These are phyloP conservation scores for Lindbergichthys nudifrons DNA, from an alignment of 2,797 vertebrate genomes.

Conservation along the genomic window DNA sequence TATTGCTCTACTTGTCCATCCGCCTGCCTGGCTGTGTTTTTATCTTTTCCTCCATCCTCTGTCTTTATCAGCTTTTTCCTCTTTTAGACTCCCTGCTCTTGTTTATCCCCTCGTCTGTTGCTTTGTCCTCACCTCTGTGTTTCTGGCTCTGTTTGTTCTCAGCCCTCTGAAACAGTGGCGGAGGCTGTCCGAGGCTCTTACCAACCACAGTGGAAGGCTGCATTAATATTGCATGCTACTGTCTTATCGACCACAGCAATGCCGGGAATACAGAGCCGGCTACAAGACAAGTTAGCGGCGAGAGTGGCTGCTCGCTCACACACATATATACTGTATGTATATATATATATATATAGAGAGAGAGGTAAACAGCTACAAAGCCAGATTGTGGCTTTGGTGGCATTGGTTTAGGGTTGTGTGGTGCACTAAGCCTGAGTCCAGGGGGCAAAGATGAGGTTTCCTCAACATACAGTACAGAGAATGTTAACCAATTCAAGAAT, in stretches of 20 bases:
- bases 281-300: constrained; percentile 75
- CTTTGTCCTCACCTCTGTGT: constrained; percentile 59
- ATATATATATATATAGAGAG: constrained; percentile 26
- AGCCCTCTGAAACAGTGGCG: constrained; percentile 73
- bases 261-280: constrained; percentile 79
- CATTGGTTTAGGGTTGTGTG: constrained; percentile 36
- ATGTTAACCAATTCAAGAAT: constrained; percentile 11
- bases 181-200: constrained; percentile 77
- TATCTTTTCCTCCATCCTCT: constrained; percentile 20
- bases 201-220: constrained; percentile 77
- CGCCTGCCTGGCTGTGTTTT: constrained; percentile 12
- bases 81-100: constrained; percentile 11
- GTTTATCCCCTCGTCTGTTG: constrained; percentile 30
- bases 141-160: constrained; percentile 69
- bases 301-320: constrained; percentile 63
- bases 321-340: constrained; percentile 6
- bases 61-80: constrained; percentile 44
- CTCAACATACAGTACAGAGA: constrained; percentile 6
- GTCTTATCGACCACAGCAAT: constrained; percentile 81
- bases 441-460: constrained; percentile 38
- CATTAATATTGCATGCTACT: constrained; percentile 85
- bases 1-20: constrained; percentile 33
- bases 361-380: constrained; percentile 31
- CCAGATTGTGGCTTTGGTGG: constrained; percentile 50
- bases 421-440: constrained; percentile 29